Percentiles rank a stretch among this genome's conserved stretches.
phyloP scores from a whole-genome alignment of 53 echinoderm and acorn worm species.

The Astropecten irregularis region DNA sequence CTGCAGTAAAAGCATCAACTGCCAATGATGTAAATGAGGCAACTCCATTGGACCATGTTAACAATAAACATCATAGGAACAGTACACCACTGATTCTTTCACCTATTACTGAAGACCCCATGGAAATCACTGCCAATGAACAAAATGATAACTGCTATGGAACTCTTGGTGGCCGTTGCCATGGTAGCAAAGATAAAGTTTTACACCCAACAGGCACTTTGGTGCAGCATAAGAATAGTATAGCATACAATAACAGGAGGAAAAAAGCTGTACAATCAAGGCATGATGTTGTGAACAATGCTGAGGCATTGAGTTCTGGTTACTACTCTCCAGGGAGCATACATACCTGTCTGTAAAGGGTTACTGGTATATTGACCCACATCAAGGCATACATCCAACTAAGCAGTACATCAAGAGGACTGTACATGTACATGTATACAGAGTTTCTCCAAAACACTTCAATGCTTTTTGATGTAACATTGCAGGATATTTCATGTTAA shows the following conservation, averaged over 20 bases:
- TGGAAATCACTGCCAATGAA: slow-evolving; percentile 8
- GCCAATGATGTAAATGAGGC: not conserved
- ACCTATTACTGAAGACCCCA: slow-evolving; percentile 44
- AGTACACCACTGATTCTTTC: slow-evolving; percentile 23
- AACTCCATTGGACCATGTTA: slow-evolving; percentile 5
- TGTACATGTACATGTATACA: no score
- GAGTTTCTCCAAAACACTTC: no score
- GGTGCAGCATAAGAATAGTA: slow-evolving; percentile 10
- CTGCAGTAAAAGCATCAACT: not conserved
- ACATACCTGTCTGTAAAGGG: slow-evolving; percentile 24
- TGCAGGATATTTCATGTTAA: no score
- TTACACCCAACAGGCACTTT: slow-evolving; percentile 19
- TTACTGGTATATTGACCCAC: no score
- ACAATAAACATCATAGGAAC: slow-evolving; percentile 31
- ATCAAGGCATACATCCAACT: no score
- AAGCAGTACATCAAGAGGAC: no score
- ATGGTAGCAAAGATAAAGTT: slow-evolving; percentile 1
- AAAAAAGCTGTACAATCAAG: not conserved
- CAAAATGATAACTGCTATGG: not conserved
- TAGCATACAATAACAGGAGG: slow-evolving; percentile 6
- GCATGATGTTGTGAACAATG: not conserved
- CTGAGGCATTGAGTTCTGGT: not conserved
- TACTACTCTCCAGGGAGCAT: not conserved
- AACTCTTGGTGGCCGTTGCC: no score
- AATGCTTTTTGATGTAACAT: no score